Conservation (phyloP, 1,140 invertebrate species). For the Cherax destructor region DNA sequence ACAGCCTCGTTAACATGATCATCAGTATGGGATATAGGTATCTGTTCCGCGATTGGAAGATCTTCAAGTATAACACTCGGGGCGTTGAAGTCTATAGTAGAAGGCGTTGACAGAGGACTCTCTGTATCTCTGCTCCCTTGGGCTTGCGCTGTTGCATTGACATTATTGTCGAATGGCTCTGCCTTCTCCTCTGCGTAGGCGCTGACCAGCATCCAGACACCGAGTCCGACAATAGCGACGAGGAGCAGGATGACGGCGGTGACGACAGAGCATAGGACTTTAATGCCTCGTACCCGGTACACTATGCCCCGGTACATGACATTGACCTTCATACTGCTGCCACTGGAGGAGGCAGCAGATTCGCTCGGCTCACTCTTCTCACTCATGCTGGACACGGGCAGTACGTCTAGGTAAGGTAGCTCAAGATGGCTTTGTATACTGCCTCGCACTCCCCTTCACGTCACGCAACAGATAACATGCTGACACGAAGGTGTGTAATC, state of each 20-base stretch:
- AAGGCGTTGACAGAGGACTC: conserved; percentile 17
- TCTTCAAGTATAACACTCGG: conserved; percentile 49
- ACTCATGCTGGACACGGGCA: not conserved
- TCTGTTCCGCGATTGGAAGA: not conserved
- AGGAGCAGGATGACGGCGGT: conserved; percentile 68
- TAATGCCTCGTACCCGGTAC: conserved; percentile 71
- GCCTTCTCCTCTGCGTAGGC: conserved; percentile 56
- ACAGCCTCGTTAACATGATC: conserved; percentile 55
- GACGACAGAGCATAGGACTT: conserved; percentile 70
- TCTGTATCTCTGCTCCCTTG: not conserved
- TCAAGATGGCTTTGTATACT: not conserved
- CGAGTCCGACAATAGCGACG: conserved; percentile 66
- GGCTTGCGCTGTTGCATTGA: conserved; percentile 15
- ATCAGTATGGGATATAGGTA: conserved; percentile 3
- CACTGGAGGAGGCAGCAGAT: not conserved
- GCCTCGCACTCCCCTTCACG: not conserved
- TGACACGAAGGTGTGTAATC: not conserved
- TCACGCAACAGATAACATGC: not conserved
- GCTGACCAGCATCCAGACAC: conserved; percentile 70
- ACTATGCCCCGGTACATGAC: conserved; percentile 70
- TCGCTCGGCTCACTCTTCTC: conserved; percentile 40
- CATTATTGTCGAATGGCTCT: not conserved
- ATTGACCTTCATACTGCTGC: conserved; percentile 65
- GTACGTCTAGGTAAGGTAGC: not conserved
- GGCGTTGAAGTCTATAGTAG: conserved; percentile 62